These are phyloP conservation scores for Caenorhabditis uteleia DNA, from an alignment of 2,888 invertebrate genomes.

Conservation along the genomic window DNA sequence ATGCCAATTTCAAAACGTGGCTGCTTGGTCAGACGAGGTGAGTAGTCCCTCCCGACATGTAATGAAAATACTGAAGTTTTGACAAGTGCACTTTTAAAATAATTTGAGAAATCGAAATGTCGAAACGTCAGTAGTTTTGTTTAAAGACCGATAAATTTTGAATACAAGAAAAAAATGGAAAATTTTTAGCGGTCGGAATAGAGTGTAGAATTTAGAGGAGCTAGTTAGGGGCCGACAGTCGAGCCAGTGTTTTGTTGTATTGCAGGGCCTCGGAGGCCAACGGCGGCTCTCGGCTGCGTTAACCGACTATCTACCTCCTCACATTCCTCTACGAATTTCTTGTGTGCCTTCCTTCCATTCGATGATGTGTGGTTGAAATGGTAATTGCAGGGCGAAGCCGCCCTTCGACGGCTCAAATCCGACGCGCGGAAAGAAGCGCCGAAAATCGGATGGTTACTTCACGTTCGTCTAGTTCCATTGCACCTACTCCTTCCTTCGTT, in stretches of 20 bases:
- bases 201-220: too few relatives aligned
- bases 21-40: conserved; percentile 68
- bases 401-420: conserved; percentile 68
- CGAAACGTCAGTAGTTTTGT: too few relatives aligned
- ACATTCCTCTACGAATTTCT: conserved; percentile 5
- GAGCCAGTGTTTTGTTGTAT: conserved; percentile 39
- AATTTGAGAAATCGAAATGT: too few relatives aligned
- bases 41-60: too few relatives aligned
- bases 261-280: conserved; percentile 50
- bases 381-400: conserved; percentile 64
- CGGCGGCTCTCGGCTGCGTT: conserved; percentile 47
- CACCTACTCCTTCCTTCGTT: not conserved
- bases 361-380: not conserved
- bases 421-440: conserved; percentile 68
- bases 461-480: conserved; percentile 65
- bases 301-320: conserved; percentile 10
- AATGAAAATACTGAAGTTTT: too few relatives aligned
- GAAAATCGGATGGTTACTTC: conserved; percentile 70
- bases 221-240: conserved; percentile 27
- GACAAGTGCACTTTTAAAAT: too few relatives aligned
- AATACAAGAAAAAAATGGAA: too few relatives aligned
- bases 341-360: conserved; percentile 21
- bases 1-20: conserved; percentile 70
- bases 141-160: too few relatives aligned
- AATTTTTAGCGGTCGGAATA: too few relatives aligned